A percentile compares a stretch with the other conserved stretches of the same genome.
Evolutionary conservation across 2,113 vertebrate genomes (phyloP).

Genomic region (Podocnemis expansa): DNA sequence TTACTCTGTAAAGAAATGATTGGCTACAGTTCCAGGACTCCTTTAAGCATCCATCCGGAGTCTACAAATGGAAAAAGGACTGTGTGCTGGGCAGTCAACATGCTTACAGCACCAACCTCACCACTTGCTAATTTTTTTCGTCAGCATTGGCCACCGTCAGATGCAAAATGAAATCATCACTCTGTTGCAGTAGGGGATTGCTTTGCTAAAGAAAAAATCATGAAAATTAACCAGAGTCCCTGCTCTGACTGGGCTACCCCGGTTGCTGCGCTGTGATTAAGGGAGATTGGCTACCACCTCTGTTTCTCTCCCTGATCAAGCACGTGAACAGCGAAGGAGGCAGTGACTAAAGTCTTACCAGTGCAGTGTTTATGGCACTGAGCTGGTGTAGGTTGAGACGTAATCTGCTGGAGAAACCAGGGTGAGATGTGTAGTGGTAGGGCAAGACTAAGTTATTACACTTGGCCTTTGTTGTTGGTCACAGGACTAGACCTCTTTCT

Average conservation of each 20-base stretch:
- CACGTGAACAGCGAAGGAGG: background rate
- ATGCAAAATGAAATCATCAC: background rate
- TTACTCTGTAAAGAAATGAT: background rate
- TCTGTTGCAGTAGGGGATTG: background rate
- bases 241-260: background rate
- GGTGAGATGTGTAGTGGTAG: background rate
- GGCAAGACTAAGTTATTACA: background rate
- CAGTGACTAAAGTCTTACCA: background rate
- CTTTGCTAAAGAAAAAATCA: background rate
- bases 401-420: background rate
- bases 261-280: background rate
- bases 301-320: background rate
- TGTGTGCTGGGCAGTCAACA: background rate
- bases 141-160: background rate
- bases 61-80: background rate
- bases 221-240: background rate
- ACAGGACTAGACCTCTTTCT: background rate
- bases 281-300: background rate
- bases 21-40: background rate
- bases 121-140: background rate
- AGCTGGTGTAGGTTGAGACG: background rate
- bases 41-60: background rate
- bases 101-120: rapidly evolving
- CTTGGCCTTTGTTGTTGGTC: background rate
- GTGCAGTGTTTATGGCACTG: background rate